phyloP scores from a whole-genome alignment of 1,140 invertebrate genomes.

The Physella acuta region DNA sequence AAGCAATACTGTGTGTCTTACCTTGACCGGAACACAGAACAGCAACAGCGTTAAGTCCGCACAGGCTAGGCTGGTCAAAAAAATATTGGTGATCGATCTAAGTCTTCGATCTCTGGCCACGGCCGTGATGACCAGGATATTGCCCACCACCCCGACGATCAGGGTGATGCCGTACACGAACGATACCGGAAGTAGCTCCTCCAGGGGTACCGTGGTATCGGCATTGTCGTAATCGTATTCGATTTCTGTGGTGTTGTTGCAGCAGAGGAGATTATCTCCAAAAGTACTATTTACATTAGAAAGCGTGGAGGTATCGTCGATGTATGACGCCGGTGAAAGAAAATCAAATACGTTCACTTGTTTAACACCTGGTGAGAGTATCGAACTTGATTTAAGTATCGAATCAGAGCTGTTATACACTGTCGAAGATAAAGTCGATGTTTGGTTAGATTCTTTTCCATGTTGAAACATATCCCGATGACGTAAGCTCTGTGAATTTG shows the following conservation, averaged over 20 bases:
- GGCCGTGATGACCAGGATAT: slow-evolving; percentile 66
- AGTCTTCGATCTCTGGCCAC: slow-evolving; percentile 63
- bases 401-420: too few relatives aligned
- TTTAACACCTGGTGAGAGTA: too few relatives aligned
- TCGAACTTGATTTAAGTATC: too few relatives aligned
- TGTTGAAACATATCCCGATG: too few relatives aligned
- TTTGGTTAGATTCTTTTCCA: too few relatives aligned
- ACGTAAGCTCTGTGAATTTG: too few relatives aligned
- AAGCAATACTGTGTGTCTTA: too few relatives aligned
- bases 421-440: too few relatives aligned
- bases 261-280: background rate
- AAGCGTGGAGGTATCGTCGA: background rate
- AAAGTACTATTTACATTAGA: slow-evolving; percentile 13
- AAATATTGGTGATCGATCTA: slow-evolving; percentile 70
- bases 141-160: slow-evolving; percentile 67
- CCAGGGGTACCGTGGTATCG: slow-evolving; percentile 57
- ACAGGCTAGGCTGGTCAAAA: slow-evolving; percentile 69
- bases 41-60: slow-evolving; percentile 73
- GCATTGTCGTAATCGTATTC: slow-evolving; percentile 60
- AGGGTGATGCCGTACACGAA: slow-evolving; percentile 69
- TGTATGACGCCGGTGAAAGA: too few relatives aligned
- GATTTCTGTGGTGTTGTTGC: slow-evolving; percentile 18
- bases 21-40: slow-evolving; percentile 76
- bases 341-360: too few relatives aligned
- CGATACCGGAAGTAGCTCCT: slow-evolving; percentile 65